phyloP scores from a whole-genome alignment of 2,888 invertebrate species.

The Oxycera nigricornis region DNA sequence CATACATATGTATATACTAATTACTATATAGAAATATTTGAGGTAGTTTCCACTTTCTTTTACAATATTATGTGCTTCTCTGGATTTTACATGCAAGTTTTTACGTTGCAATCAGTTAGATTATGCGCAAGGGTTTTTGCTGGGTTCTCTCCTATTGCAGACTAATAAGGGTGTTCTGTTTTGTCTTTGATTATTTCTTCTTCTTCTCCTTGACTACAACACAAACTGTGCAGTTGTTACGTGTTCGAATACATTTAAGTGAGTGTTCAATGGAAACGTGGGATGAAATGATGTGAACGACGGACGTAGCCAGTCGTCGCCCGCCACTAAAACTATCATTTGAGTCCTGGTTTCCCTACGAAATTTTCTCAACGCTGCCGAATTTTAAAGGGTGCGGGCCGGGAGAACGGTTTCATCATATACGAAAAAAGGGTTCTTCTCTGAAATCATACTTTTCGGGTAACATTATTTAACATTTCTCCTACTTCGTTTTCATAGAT shows the following conservation, averaged over 20 bases:
- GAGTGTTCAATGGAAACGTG: constrained; percentile 19
- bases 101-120: too few relatives aligned
- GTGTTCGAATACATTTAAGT: constrained; percentile 5
- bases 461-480: constrained; percentile 39
- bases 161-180: neutral
- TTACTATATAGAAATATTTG: constrained; percentile 46
- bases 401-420: neutral
- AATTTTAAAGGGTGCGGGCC: neutral
- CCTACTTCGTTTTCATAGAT: constrained; percentile 32
- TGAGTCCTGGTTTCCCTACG: constrained; percentile 8
- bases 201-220: neutral
- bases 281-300: constrained; percentile 4
- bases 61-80: constrained; percentile 39
- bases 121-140: too few relatives aligned
- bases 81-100: too few relatives aligned
- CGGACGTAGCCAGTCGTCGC: neutral
- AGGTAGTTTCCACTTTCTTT: constrained; percentile 45
- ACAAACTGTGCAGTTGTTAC: constrained; percentile 13
- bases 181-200: neutral
- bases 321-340: constrained; percentile 9
- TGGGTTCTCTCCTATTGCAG: neutral
- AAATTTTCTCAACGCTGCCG: neutral
- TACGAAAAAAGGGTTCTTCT: constrained; percentile 3
- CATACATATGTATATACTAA: constrained; percentile 42
- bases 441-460: constrained; percentile 29